Evolutionary conservation across 1,140 invertebrate genomes (phyloP).

Genomic region (Leptopilina clavipes): DNA sequence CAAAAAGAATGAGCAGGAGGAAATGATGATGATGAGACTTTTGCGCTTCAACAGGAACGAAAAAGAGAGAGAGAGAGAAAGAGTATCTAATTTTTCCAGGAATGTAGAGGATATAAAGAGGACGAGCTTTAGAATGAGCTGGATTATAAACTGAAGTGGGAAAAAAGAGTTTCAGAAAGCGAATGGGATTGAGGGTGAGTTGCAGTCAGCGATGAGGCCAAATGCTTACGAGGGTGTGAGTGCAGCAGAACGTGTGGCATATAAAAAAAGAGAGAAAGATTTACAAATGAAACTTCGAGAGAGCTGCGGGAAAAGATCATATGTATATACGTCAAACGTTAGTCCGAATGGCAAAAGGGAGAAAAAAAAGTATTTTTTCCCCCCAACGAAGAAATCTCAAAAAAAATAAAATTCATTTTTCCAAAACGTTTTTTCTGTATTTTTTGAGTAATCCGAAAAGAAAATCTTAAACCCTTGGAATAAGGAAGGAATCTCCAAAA

Average conservation of each 20-base stretch:
- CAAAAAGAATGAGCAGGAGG: constrained; percentile 43
- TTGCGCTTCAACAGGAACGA: background rate
- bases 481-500: no score
- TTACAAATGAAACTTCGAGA: constrained; percentile 18
- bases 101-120: background rate
- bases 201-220: constrained; percentile 26
- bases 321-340: background rate
- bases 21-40: constrained; percentile 25
- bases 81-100: background rate
- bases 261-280: constrained; percentile 40
- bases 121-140: background rate
- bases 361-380: background rate
- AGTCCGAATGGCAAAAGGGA: background rate
- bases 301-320: background rate
- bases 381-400: no score
- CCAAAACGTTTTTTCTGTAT: no score
- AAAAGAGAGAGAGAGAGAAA: background rate
- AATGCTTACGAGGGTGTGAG: constrained; percentile 31
- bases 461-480: no score
- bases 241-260: constrained; percentile 28
- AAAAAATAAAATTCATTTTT: no score
- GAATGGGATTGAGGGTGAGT: constrained; percentile 31
- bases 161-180: constrained; percentile 9
- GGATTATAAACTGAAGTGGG: background rate
- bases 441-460: no score